Base-by-base conservation (phyloP, 1,140 invertebrate genomes). In the Apis laboriosa region DNA sequence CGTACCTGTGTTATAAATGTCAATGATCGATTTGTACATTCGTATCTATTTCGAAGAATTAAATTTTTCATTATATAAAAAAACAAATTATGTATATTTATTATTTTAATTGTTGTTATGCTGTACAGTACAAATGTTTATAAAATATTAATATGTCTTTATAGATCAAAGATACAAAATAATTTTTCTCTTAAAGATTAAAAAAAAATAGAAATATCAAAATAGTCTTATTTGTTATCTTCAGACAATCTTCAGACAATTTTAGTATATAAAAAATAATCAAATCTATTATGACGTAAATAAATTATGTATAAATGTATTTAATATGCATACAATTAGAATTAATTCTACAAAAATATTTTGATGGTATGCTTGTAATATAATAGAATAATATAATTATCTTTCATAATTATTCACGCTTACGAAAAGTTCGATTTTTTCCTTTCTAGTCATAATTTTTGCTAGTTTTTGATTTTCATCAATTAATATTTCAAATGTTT, bases 191-290 rank as follows among this genome's bases (percentile, higher is more conserved):
- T 8, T 0, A 51, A 51, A 9, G 51, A 9, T 17, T 11, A 9
- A n/a, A 24, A 34, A 49, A 21, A 17, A 49, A 43, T 43, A 9
- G 9, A 55, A 24, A 60, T 34, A 55, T 15, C n/a, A 12, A 11
- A 24, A 58, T 19, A n/a, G 1, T 13, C 3, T 21, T 11, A 28
- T 56, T 80, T 64, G 1, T 64, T 74, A 56, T 74, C 12, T 53
- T 43, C 21, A 9, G 49, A 64, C 58, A 64, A 74, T 80, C n/a
- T n/a, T n/a, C n/a, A n/a, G n/a, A n/a, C 60, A 80, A 55, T 53
- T 55, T 24, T 60, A 58, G 28, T 21, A 34, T 49, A 21, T 24
- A 21, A 61, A 61, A 17, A 21, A 7, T 43, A 49, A 61, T n/a
- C 1, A 71, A 79, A 43, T 71, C 51, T 21, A 73, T 34, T 7